Evolutionary conservation across 2,888 invertebrate species (phyloP).

Genomic region (Amphimallon solstitiale): DNA sequence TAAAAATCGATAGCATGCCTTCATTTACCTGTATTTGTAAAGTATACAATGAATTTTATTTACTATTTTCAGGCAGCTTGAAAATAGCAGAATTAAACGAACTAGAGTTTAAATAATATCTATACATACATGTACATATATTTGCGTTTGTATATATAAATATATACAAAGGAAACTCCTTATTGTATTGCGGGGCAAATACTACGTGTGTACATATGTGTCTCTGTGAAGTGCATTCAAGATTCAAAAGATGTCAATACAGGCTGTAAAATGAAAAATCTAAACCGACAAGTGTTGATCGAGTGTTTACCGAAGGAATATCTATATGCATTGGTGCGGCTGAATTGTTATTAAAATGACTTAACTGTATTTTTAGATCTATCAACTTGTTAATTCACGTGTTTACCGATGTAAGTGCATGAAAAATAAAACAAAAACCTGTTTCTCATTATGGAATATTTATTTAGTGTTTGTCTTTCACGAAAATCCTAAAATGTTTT

Average conservation of each 20-base stretch:
- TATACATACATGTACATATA: no score
- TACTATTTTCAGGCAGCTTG: no score
- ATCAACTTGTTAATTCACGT: conserved; percentile 25
- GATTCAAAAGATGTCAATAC: conserved; percentile 20
- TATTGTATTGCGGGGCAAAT: no score
- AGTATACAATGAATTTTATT: no score
- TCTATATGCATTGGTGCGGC: conserved; percentile 14
- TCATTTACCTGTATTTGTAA: no score
- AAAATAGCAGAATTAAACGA: no score
- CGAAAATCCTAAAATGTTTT: conserved; percentile 20
- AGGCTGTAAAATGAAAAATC: conserved; percentile 13
- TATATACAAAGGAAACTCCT: no score
- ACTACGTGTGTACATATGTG: no score
- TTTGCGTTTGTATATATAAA: no score
- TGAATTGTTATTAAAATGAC: conserved; percentile 31
- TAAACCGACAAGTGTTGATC: conserved; percentile 23
- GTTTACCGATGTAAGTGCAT: conserved; percentile 22
- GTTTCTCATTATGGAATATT: background rate
- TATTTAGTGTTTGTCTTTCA: conserved; percentile 10
- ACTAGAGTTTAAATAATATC: no score
- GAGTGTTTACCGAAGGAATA: conserved; percentile 30
- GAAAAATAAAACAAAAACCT: conserved; percentile 18
- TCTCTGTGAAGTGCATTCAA: background rate
- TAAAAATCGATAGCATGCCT: no score
- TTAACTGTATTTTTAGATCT: conserved; percentile 24